Evolutionary conservation across 2,888 invertebrate genomes (phyloP).

Genomic region (Polylopha cassiicola): DNA sequence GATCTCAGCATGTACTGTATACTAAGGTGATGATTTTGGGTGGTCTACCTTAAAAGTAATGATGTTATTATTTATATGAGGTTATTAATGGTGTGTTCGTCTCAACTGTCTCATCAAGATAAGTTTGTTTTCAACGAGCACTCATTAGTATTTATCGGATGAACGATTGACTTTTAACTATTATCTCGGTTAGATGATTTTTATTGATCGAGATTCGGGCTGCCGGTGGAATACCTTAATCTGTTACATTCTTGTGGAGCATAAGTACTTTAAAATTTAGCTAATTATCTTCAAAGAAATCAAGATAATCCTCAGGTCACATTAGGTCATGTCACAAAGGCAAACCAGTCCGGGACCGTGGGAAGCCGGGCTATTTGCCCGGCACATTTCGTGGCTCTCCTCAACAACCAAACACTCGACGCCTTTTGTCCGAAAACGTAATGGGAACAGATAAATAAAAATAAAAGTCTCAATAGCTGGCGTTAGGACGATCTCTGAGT

Average conservation of each 20-base stretch:
- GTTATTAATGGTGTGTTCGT: slow-evolving; percentile 62
- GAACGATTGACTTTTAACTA: slow-evolving; percentile 62
- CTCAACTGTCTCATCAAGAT: slow-evolving; percentile 69
- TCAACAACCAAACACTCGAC: slow-evolving; percentile 67
- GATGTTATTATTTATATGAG: slow-evolving; percentile 69
- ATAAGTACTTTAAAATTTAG: no score
- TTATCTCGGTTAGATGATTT: slow-evolving; percentile 53
- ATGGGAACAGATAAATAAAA: slow-evolving; percentile 72
- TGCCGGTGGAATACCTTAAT: slow-evolving; percentile 31
- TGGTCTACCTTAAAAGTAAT: slow-evolving; percentile 63
- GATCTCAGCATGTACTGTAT: slow-evolving; percentile 46
- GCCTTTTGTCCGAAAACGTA: slow-evolving; percentile 73
- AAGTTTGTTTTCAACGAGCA: slow-evolving; percentile 65
- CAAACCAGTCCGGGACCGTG: slow-evolving; percentile 43
- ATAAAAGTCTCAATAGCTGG: slow-evolving; percentile 50
- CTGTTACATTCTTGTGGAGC: slow-evolving; percentile 4
- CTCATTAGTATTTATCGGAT: slow-evolving; percentile 67
- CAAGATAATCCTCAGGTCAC: slow-evolving; percentile 29
- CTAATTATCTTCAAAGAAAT: background rate
- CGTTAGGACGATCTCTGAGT: slow-evolving; percentile 45
- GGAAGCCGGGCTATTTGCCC: slow-evolving; percentile 64
- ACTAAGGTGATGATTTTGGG: slow-evolving; percentile 73
- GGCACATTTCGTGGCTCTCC: slow-evolving; percentile 57
- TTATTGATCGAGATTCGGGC: slow-evolving; percentile 49
- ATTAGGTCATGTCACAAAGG: slow-evolving; percentile 34